phyloP scores from a whole-genome alignment of 92 coral and sea anemone species.

The Porites divaricata region DNA sequence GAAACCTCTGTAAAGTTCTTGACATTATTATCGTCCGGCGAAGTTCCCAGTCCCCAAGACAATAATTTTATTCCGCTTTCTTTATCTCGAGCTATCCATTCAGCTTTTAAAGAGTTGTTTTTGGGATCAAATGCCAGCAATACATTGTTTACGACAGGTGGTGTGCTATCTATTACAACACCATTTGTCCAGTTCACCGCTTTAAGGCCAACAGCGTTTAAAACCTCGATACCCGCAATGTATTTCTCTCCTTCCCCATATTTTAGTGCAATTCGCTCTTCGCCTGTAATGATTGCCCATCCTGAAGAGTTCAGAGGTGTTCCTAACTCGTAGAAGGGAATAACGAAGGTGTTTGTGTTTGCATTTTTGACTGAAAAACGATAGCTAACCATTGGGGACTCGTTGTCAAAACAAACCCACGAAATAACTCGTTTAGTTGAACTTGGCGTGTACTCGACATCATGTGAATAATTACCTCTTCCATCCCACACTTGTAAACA shows the following conservation, averaged over 20 bases:
- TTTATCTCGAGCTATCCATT: slow-evolving; percentile 71
- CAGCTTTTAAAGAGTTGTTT: slow-evolving; percentile 53
- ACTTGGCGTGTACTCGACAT: slow-evolving; percentile 62
- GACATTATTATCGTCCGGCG: slow-evolving; percentile 69
- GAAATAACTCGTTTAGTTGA: slow-evolving; percentile 64
- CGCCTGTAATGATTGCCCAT: slow-evolving; percentile 73
- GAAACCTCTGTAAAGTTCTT: slow-evolving; percentile 55
- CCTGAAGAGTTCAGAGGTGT: slow-evolving; percentile 57
- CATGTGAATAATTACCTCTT: slow-evolving; percentile 39
- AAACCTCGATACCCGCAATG: slow-evolving; percentile 70
- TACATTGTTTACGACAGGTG: slow-evolving; percentile 80
- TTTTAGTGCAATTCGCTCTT: slow-evolving; percentile 47
- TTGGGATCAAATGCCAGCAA: slow-evolving; percentile 63
- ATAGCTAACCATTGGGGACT: slow-evolving; percentile 65
- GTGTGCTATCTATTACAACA: slow-evolving; percentile 81
- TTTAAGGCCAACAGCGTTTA: slow-evolving; percentile 69
- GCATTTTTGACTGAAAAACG: slow-evolving; percentile 83
- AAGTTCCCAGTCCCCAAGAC: slow-evolving; percentile 84
- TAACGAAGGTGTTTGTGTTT: slow-evolving; percentile 39
- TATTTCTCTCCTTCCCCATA: slow-evolving; percentile 77
- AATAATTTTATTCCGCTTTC: slow-evolving; percentile 77
- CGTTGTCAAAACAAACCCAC: slow-evolving; percentile 83
- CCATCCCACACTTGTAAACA: slow-evolving; percentile 87
- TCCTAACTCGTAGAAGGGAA: slow-evolving; percentile 80
- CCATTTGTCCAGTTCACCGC: slow-evolving; percentile 89